These are phyloP conservation scores for Stenopsyche tienmushanensis DNA, from an alignment of 1,140 invertebrate genomes.

Conservation along the genomic window DNA sequence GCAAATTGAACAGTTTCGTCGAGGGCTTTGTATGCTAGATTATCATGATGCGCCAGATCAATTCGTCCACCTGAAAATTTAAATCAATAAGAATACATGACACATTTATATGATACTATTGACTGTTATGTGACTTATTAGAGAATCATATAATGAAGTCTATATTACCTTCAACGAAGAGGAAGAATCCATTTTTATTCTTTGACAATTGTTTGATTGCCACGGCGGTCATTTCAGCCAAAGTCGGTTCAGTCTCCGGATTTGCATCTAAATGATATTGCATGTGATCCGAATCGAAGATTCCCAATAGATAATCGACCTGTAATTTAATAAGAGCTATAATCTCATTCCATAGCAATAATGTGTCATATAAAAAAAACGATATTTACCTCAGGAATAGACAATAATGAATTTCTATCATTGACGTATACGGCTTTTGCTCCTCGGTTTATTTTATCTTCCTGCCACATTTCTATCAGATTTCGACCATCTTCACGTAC, in stretches of 20 bases:
- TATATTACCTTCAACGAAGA: constrained; percentile 81
- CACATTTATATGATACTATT: neutral
- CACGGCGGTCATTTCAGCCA: constrained; percentile 80
- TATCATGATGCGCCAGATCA: constrained; percentile 79
- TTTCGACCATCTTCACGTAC: constrained; percentile 54
- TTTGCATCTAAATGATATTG: constrained; percentile 56
- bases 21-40: constrained; percentile 67
- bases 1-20: constrained; percentile 63
- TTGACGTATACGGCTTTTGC: constrained; percentile 29
- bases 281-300: constrained; percentile 60
- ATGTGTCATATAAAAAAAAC: neutral
- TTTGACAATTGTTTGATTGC: constrained; percentile 77
- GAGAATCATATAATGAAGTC: neutral
- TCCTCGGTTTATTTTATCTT: constrained; percentile 44
- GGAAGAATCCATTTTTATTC: constrained; percentile 80
- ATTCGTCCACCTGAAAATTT: constrained; percentile 66
- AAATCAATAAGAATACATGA: neutral
- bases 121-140: neutral
- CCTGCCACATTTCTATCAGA: constrained; percentile 54
- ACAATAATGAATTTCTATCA: constrained; percentile 22
- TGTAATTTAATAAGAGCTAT: constrained; percentile 49
- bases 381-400: constrained; percentile 11
- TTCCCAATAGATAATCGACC: constrained; percentile 62
- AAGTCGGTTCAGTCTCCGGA: constrained; percentile 62
- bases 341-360: neutral